These are phyloP conservation scores for Syndactyla subalaris DNA, from an alignment of 2,797 vertebrate genomes.

Conservation along the genomic window DNA sequence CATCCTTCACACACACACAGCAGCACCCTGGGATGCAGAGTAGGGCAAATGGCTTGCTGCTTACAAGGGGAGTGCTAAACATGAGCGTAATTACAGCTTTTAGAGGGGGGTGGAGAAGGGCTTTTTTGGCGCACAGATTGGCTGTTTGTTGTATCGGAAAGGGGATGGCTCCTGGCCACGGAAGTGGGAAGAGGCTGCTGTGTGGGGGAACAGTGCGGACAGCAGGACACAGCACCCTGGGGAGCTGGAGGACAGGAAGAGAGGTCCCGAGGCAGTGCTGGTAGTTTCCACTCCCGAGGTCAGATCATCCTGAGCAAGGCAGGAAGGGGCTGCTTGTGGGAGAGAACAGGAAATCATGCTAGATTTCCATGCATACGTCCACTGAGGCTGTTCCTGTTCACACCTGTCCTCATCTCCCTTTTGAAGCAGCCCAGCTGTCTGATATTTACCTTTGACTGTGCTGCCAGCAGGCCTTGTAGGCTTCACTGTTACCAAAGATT, in stretches of 20 bases:
- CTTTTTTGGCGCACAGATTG: neutral
- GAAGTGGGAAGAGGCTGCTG: constrained; percentile 41
- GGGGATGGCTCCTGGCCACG: constrained; percentile 16
- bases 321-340: constrained; percentile 52
- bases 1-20: neutral
- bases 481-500: neutral
- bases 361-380: neutral
- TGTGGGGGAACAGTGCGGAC: accelerated
- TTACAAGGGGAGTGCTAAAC: neutral
- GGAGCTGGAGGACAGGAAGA: constrained; percentile 54
- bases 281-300: constrained; percentile 43
- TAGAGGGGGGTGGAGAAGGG: neutral
- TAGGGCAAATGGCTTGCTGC: accelerated
- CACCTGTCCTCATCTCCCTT: constrained; percentile 48
- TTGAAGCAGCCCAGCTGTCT: constrained; percentile 7
- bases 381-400: neutral
- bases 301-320: constrained; percentile 3
- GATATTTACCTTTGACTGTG: constrained; percentile 13
- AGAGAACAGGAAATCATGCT: constrained; percentile 1
- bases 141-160: constrained; percentile 1
- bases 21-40: neutral
- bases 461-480: neutral
- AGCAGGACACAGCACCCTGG: constrained; percentile 7
- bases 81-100: neutral
- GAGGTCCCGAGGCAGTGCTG: neutral